Evolutionary conservation across 1,140 invertebrate species (phyloP), one percentile per base, ranked within the genome.

Genomic region (Venturia canescens): DNA sequence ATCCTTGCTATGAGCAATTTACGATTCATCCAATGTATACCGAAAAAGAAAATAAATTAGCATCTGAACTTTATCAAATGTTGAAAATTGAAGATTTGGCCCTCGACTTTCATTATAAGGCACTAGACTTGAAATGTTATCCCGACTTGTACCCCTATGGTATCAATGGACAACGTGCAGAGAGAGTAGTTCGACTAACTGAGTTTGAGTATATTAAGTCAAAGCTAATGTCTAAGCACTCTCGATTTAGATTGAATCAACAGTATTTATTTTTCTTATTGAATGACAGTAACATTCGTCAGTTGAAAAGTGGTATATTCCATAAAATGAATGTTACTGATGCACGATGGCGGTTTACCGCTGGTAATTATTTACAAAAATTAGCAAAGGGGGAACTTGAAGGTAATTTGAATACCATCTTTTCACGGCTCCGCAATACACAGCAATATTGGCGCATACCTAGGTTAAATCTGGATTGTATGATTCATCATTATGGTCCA

Each of bases 401-500:
- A 70, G 82, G 26, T 4, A 67, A 88, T 72, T 80, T 87, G 29
- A 84, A 79, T 53, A 86, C 83, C 3, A 82, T 88, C 48, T 89
- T 87, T 81, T 79, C 81, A n/a, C 78, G 84, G 26, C 79, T 89
- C 15, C 76, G 85, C 53, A 87, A 87, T 71, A 85, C 86, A 50
- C 79, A 83, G 82, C 84, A 86, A 69, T 89, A 72, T 82, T 89
- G 86, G 86, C 82, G 34, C 70, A 80, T 38, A 67, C 82, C 84
- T 15, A 81, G 85, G 70, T 81, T 79, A 80, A 74, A 89, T 72
- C 80, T 89, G 23, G 26, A 80, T 13, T 88, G 87, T 44, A 89
- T 88, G 87, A 83, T 82, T 31, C 79, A 83, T 18, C 57, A 91
- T 79, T 90, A 89, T 80, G 88, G 87, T 34, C 84, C 87, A 60